Evolutionary conservation across 2,797 vertebrate genomes (phyloP).

Genomic region (Dryobates pubescens): DNA sequence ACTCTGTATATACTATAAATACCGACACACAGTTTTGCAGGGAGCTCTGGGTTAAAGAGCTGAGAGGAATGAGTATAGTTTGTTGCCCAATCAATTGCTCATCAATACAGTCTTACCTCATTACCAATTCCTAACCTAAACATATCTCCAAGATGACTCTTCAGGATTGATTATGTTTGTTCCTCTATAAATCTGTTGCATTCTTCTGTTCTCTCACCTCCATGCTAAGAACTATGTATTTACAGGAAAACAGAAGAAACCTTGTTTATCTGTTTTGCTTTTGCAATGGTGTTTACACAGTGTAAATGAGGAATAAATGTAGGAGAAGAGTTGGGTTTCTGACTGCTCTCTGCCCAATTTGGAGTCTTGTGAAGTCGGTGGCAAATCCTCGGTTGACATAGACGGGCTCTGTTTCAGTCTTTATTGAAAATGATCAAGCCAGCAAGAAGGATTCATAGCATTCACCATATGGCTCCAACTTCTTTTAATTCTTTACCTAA

Average conservation of each 20-base stretch:
- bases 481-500: constrained; percentile 51
- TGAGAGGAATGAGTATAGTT: constrained; percentile 1
- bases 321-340: background rate
- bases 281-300: background rate
- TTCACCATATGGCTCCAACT: background rate
- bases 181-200: background rate
- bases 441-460: background rate
- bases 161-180: background rate
- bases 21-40: background rate
- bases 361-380: background rate
- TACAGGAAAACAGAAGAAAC: background rate
- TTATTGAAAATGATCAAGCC: background rate
- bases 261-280: background rate
- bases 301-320: background rate
- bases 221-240: rapidly evolving
- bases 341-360: background rate
- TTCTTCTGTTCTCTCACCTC: background rate
- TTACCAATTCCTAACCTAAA: background rate
- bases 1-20: constrained; percentile 38
- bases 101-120: background rate
- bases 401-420: background rate
- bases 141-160: background rate
- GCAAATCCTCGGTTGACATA: background rate
- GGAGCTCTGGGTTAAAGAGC: constrained; percentile 10
- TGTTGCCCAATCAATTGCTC: constrained; percentile 43